phyloP scores from a whole-genome alignment of 2,888 invertebrate species.

The Ophion ventricosus region DNA sequence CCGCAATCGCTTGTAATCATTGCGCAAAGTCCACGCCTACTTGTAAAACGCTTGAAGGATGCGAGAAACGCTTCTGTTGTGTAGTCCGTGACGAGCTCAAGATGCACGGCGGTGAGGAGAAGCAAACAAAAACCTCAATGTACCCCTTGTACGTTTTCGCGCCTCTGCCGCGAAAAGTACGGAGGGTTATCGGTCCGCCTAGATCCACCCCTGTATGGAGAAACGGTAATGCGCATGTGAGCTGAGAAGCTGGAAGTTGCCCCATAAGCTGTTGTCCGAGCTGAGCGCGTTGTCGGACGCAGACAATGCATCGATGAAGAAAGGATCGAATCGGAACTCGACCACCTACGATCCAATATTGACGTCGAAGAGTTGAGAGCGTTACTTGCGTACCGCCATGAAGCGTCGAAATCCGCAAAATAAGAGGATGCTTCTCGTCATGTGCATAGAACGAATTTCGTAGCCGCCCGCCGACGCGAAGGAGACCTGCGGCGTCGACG shows the following conservation, averaged over 20 bases:
- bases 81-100: constrained; percentile 67
- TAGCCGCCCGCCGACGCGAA: constrained; percentile 63
- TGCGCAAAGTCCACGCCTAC: constrained; percentile 66
- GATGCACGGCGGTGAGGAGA: constrained; percentile 68
- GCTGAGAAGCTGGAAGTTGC: constrained; percentile 67
- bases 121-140: constrained; percentile 68
- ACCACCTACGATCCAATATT: constrained; percentile 52
- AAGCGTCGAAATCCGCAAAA: constrained; percentile 31
- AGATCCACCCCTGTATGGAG: constrained; percentile 68
- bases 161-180: constrained; percentile 36
- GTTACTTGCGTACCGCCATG: constrained; percentile 60
- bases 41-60: constrained; percentile 65
- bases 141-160: constrained; percentile 58
- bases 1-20: not conserved
- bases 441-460: not conserved
- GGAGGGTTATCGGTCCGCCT: constrained; percentile 59
- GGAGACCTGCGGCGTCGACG: constrained; percentile 26
- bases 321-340: constrained; percentile 10
- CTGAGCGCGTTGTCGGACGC: constrained; percentile 38
- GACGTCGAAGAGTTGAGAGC: constrained; percentile 31
- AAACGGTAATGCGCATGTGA: constrained; percentile 66
- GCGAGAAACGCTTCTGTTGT: constrained; percentile 66
- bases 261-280: constrained; percentile 69
- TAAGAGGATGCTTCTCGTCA: constrained; percentile 43
- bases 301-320: constrained; percentile 50